A percentile compares a stretch with the other conserved stretches of the same genome.
Evolutionary conservation across 2,888 invertebrate species (phyloP).

Genomic region (Iselma pallidipennis): DNA sequence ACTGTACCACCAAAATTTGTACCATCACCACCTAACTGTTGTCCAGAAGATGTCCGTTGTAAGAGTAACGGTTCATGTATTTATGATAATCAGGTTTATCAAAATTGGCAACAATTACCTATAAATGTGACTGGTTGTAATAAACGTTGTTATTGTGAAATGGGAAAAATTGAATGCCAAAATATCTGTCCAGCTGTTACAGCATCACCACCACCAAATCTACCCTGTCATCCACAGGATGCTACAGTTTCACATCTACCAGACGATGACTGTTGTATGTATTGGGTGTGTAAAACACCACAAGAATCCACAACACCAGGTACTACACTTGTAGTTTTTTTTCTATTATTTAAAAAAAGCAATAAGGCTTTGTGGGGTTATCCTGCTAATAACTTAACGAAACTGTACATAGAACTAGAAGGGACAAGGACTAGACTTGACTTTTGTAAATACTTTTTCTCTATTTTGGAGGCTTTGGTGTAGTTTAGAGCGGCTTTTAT

Average conservation of each 20-base stretch:
- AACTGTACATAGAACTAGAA: slow-evolving; percentile 15
- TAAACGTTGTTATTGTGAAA: slow-evolving; percentile 83
- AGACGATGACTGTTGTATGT: slow-evolving; percentile 83
- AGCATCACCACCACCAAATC: slow-evolving; percentile 72
- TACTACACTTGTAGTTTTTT: slow-evolving; percentile 9
- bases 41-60: slow-evolving; percentile 77
- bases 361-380: slow-evolving; percentile 21
- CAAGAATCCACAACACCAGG: slow-evolving; percentile 16
- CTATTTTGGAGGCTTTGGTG: slow-evolving; percentile 10
- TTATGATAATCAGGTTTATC: slow-evolving; percentile 68
- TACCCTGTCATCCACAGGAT: slow-evolving; percentile 72
- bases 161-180: slow-evolving; percentile 84
- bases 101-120: slow-evolving; percentile 84
- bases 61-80: slow-evolving; percentile 81
- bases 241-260: slow-evolving; percentile 68
- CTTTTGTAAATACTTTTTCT: slow-evolving; percentile 31
- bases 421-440: slow-evolving; percentile 30
- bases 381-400: slow-evolving; percentile 5
- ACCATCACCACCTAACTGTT: slow-evolving; percentile 77
- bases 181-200: slow-evolving; percentile 79
- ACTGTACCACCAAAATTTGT: slow-evolving; percentile 73
- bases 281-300: slow-evolving; percentile 67
- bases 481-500: slow-evolving; percentile 11
- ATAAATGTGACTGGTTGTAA: slow-evolving; percentile 81
- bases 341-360: neutral